These are phyloP conservation scores for Acrobasis repandana DNA, from an alignment of 2,888 invertebrate species.

Conservation along the genomic window DNA sequence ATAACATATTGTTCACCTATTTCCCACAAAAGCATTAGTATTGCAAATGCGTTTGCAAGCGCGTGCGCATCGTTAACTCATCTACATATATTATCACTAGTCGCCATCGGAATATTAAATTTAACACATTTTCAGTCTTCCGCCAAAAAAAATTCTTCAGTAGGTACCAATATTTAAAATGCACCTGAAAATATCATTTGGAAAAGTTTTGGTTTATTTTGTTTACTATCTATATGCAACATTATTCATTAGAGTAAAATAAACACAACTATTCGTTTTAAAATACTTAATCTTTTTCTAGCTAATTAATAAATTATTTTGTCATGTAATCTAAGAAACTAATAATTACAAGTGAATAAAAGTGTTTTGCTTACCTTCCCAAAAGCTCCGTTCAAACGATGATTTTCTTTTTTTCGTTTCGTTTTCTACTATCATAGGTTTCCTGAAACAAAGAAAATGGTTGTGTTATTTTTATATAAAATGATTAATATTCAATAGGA, in stretches of 20 bases:
- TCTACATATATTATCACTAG: slow-evolving; percentile 38
- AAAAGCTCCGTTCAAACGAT: slow-evolving; percentile 65
- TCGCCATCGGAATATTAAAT: slow-evolving; percentile 44
- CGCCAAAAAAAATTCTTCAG: no score
- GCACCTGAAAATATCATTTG: no score
- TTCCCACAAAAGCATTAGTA: slow-evolving; percentile 26
- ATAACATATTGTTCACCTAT: slow-evolving; percentile 4
- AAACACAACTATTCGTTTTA: no score
- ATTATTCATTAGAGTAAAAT: no score
- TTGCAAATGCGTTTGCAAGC: slow-evolving; percentile 29
- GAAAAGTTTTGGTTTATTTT: no score
- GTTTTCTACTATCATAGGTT: slow-evolving; percentile 52
- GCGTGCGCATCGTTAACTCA: slow-evolving; percentile 31
- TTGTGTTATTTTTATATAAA: no score
- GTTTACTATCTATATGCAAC: no score
- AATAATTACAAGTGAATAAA: no score
- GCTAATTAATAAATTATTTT: neutral
- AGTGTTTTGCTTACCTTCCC: slow-evolving; percentile 67
- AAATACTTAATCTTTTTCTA: no score
- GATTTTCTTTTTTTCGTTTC: slow-evolving; percentile 65
- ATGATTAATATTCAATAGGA: no score
- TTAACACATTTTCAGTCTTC: no score
- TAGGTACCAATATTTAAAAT: no score
- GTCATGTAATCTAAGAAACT: neutral
- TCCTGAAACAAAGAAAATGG: slow-evolving; percentile 54